Evolutionary conservation across 1,140 invertebrate species (phyloP).

Genomic region (Homalodisca vitripennis): DNA sequence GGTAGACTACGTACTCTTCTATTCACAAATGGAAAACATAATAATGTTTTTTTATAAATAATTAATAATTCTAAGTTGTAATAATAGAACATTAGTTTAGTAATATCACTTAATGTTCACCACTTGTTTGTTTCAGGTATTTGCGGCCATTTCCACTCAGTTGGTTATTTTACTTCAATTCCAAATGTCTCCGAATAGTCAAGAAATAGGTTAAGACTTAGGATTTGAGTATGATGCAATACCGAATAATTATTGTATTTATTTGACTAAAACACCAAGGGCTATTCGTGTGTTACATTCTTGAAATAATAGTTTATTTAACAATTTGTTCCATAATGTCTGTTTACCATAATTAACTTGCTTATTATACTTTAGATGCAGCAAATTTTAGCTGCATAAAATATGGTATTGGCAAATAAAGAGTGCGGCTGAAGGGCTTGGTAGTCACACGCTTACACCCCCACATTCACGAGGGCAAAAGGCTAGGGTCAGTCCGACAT

Average conservation of each 20-base stretch:
- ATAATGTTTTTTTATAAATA: neutral
- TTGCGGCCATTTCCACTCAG: constrained; percentile 8
- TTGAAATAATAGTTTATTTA: neutral
- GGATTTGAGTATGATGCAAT: neutral
- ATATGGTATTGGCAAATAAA: too few relatives aligned
- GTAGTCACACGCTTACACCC: too few relatives aligned
- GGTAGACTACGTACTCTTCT: neutral
- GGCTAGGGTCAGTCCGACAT: too few relatives aligned
- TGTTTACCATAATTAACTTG: neutral
- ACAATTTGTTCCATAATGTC: neutral
- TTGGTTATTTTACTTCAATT: constrained; percentile 14
- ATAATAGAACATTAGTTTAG: neutral
- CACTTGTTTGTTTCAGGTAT: constrained; percentile 1
- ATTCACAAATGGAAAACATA: neutral
- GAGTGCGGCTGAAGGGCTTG: too few relatives aligned
- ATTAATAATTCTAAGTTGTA: neutral
- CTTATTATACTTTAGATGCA: neutral
- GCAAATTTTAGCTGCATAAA: neutral
- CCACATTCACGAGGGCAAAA: too few relatives aligned
- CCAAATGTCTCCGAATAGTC: constrained; percentile 4
- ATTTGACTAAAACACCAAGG: neutral
- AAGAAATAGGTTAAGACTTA: neutral
- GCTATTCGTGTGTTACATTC: neutral
- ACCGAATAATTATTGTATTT: neutral
- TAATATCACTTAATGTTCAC: neutral